These are phyloP conservation scores for Zingel zingel DNA, from an alignment of 2,113 vertebrate genomes.

Conservation along the genomic window DNA sequence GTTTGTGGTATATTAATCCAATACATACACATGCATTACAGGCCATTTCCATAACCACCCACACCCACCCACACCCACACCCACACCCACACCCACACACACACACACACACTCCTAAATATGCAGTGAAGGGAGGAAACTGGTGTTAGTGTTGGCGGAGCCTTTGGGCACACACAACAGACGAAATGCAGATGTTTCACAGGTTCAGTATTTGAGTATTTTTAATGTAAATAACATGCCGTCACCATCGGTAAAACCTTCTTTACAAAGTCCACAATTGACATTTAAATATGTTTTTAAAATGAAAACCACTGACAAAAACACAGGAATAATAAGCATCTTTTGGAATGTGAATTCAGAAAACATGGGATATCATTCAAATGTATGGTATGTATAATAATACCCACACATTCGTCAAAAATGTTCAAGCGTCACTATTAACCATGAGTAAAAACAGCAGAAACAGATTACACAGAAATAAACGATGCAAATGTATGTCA, in stretches of 20 bases:
- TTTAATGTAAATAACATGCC: constrained; percentile 48
- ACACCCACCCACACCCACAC: too few relatives aligned
- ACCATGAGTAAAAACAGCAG: neutral
- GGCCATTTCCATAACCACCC: too few relatives aligned
- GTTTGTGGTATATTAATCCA: too few relatives aligned
- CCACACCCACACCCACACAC: too few relatives aligned
- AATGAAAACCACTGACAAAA: constrained; percentile 11
- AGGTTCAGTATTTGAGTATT: constrained; percentile 20
- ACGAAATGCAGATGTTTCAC: neutral
- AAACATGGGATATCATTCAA: neutral
- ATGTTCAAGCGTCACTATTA: neutral
- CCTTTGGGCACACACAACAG: too few relatives aligned
- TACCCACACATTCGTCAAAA: constrained; percentile 8
- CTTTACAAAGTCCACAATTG: constrained; percentile 16
- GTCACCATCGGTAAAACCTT: constrained; percentile 19
- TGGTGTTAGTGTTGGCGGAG: too few relatives aligned
- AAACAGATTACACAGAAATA: neutral
- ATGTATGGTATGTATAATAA: neutral
- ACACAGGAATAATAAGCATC: neutral
- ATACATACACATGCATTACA: too few relatives aligned
- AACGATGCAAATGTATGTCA: neutral
- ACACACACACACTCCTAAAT: too few relatives aligned
- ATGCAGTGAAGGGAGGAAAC: too few relatives aligned
- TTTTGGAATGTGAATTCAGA: constrained; percentile 12
- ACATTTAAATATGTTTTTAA: constrained; percentile 28